Base-by-base conservation (phyloP, 2,797 vertebrate species). In the Spinus pinus region DNA sequence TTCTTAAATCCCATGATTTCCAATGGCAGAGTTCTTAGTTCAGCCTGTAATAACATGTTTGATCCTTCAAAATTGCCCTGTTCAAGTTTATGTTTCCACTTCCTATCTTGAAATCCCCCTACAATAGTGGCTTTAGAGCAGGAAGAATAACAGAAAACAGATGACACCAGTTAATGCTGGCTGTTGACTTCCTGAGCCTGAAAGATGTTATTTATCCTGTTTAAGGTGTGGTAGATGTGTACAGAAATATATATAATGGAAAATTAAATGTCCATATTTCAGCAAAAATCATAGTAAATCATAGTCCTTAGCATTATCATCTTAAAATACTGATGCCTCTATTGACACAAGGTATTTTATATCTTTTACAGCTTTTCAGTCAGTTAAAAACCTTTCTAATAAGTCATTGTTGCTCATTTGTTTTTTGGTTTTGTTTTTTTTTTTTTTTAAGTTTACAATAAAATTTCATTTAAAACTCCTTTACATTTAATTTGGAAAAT, bases 311-410 rank as follows among this genome's bases (percentile, higher is more conserved):
- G 50, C 62, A 90, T 65, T 71, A 73, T 51, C 60, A 93, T 94
- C 93, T 92, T 95, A 95, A 96, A 96, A 88, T 70, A 87, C 8
- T 53, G 44, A 80, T 64, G 11, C 4, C 7, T 81, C 10, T 67
- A 86, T 30, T 81, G 51, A 9, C 3, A 6, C 2, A 31, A 84
- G 47, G n/a, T 51, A 47, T 35, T 92, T 94, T 96, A 71, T 83
- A 78, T 67, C 39, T 90, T 72, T 92, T 58, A 74, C 50, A 75
- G 46, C n/a, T 86, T 91, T 93, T 77, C 61, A 57, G 62, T 78
- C 46, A 47, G 61, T 82, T 89, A 86, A 84, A 47, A 72, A 16
- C 28, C 30, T 62, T 90, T 80, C 49, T 61, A 77, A 83, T 53
- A 90, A 87, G 33, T 70, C 27, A 53, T n/a, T 79, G 28, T 4